A percentile compares a stretch with the other conserved stretches of the same genome.
Conservation (phyloP, 1,140 invertebrate genomes). For the Drosophila eugracilis region DNA sequence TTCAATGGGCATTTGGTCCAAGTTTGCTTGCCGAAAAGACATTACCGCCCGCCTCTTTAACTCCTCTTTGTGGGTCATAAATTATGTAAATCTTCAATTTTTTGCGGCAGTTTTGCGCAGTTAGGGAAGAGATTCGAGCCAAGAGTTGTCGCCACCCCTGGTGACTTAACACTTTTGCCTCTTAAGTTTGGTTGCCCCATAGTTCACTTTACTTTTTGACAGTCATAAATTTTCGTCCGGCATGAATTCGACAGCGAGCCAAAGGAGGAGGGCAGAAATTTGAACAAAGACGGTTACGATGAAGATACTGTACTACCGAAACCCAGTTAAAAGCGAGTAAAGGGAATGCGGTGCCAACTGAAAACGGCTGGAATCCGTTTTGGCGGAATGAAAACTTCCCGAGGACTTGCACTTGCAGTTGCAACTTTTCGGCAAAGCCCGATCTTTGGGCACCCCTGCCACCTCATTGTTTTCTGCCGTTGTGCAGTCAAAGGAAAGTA, state of each 20-base stretch:
- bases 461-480: slow-evolving; percentile 18
- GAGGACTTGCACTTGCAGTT: slow-evolving; percentile 22
- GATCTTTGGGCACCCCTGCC: slow-evolving; percentile 3
- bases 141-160: background rate
- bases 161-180: slow-evolving; percentile 34
- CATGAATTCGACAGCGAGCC: slow-evolving; percentile 67
- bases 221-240: slow-evolving; percentile 73
- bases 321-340: too few relatives aligned
- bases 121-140: slow-evolving; percentile 3
- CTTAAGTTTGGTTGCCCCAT: slow-evolving; percentile 26
- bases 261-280: slow-evolving; percentile 24
- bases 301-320: too few relatives aligned
- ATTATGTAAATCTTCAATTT: slow-evolving; percentile 38
- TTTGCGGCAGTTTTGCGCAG: slow-evolving; percentile 7
- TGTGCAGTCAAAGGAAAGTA: slow-evolving; percentile 36
- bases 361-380: slow-evolving; percentile 52
- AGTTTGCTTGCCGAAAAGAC: slow-evolving; percentile 7
- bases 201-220: slow-evolving; percentile 55
- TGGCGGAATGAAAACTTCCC: slow-evolving; percentile 62
- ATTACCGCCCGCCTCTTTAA: background rate
- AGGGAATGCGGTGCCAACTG: too few relatives aligned
- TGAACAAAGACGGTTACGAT: background rate
- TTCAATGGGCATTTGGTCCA: background rate
- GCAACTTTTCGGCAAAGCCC: slow-evolving; percentile 28
- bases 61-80: slow-evolving; percentile 25